Conservation (phyloP, 2,113 vertebrate genomes). For the Erpornis zantholeuca region DNA sequence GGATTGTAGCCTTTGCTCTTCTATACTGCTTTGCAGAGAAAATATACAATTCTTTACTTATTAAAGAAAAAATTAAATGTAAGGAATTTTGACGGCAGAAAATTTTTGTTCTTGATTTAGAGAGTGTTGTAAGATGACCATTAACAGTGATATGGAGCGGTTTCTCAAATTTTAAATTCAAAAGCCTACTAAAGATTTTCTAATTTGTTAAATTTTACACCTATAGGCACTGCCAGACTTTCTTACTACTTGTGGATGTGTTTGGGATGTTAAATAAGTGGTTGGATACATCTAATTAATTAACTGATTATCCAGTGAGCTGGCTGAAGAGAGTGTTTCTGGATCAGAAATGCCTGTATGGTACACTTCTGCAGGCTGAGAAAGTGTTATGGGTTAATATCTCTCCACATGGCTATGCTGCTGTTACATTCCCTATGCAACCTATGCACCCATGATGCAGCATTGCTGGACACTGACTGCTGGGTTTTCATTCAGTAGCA, state of each 20-base stretch:
- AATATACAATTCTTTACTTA: background rate
- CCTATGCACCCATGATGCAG: rapidly evolving
- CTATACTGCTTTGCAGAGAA: background rate
- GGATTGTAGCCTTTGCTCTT: background rate
- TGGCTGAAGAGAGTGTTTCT: background rate
- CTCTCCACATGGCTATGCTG: background rate
- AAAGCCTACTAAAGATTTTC: background rate
- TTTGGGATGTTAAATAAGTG: background rate
- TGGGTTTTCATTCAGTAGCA: background rate
- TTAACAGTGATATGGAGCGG: background rate
- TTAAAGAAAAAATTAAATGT: background rate
- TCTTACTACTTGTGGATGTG: background rate
- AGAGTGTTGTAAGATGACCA: background rate
- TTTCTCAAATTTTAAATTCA: background rate
- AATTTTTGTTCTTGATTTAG: background rate
- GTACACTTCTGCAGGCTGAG: background rate
- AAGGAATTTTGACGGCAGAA: background rate
- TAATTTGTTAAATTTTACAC: background rate
- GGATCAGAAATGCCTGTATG: background rate
- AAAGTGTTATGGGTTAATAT: background rate
- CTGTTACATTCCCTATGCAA: background rate
- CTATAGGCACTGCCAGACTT: background rate
- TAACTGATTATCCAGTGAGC: background rate
- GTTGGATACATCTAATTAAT: background rate
- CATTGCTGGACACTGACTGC: background rate